Percentiles rank a stretch among this genome's conserved stretches.
Conservation (phyloP, 1,140 invertebrate genomes). For the Euura saliciscinereae region DNA sequence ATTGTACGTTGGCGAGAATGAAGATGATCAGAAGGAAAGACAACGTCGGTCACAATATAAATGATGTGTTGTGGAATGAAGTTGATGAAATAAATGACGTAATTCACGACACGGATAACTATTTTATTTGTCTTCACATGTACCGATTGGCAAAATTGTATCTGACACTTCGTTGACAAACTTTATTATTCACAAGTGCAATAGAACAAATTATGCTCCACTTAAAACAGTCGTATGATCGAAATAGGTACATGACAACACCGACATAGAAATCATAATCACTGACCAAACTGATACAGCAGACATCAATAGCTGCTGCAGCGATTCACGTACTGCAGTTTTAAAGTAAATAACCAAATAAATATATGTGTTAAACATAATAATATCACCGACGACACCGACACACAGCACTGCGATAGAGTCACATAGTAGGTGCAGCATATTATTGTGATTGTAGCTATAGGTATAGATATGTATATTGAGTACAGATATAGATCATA, state of each 20-base stretch:
- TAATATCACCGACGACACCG: not conserved
- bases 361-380: not conserved
- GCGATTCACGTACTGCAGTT: no score
- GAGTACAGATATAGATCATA: no score
- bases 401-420: not conserved
- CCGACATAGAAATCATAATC: not conserved
- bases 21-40: not conserved
- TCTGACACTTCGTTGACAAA: no score
- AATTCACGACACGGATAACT: not conserved
- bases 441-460: no score
- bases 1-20: no score
- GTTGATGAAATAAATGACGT: not conserved
- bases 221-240: not conserved
- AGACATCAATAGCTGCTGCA: not conserved
- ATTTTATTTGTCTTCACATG: no score
- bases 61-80: not conserved
- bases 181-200: no score
- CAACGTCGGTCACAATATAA: not conserved
- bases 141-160: no score
- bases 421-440: not conserved
- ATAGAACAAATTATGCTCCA: no score
- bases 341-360: not conserved
- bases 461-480: no score
- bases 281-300: not conserved
- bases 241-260: conserved; percentile 1